Evolutionary conservation across 1,140 invertebrate genomes (phyloP), one percentile per base, ranked within the genome.

Genomic region (Steinernema khuongi): DNA sequence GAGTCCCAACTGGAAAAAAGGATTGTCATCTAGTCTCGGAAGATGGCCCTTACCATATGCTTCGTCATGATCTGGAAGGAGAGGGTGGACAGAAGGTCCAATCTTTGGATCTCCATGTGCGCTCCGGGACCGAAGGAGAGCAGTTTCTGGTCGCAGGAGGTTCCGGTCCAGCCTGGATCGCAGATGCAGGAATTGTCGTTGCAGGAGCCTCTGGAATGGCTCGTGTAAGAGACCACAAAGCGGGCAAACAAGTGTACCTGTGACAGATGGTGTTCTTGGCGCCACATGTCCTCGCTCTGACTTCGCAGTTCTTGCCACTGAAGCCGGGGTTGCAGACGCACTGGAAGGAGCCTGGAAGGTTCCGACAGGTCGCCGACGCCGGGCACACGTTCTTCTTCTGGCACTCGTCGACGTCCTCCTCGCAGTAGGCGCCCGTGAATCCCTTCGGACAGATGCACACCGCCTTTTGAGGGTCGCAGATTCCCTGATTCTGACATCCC

Each of bases 131-230:
- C 50, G 22, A 60, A 60, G 11, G 50, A 60, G 11, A 60, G 22
- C 7, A 60, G 22, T 22, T 22, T 7, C 50, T 60, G 50, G 50
- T 60, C 50, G 22, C 50, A 60, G 4, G 50, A 14, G 11, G 11
- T 22, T 14, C 50, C 50, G 2, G 50, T 60, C 50, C 50, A 60
- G 7, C 50, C 50, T 17, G 50, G 7, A 4, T 60, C 50, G 22
- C 50, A 60, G 22, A 60, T 26, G 50, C 50, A 60, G 14, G 14
- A 4, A 26, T 60, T 22, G 4, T 60, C 50, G 22, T 22, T 60
- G 50, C 50, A 60, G 50, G 50, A 60, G 22, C 50, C 50, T 17
- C 50, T n/a, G n/a, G n/a, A n/a, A n/a, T n/a, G n/a, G n/a, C n/a
- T n/a, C n/a, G n/a, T n/a, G n/a, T n/a, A n/a, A n/a, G n/a, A n/a